Base-by-base conservation (phyloP, 2,113 vertebrate species). In the Forbesichthys papilliferus region DNA sequence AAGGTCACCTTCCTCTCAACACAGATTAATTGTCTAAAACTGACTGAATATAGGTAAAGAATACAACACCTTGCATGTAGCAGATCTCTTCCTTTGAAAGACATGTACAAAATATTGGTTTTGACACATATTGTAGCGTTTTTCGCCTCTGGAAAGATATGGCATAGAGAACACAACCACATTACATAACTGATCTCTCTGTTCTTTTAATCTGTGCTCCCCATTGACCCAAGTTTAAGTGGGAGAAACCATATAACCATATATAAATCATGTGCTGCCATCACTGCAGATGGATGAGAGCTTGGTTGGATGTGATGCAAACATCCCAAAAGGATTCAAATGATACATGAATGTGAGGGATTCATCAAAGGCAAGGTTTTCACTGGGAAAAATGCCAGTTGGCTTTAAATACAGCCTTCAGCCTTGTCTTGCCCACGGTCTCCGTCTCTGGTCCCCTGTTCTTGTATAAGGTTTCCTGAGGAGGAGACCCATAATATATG, bases 1-100 rank as follows among this genome's bases (percentile, higher is more conserved):
- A 75, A 78, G 78, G 81, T 84, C 74, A 85, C 73, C 69, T 68
- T 69, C 56, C 36, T 62, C 73, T 68, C 66, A 27, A 16, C 34
- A 77, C 10, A 60, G 55, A 73, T 68, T 34, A 65, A 74, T 67
- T 68, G 62, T 67, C 64, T 64, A 48, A 27, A 66, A 65, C 4
- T 5, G 61, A 7, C 59, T 27, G 27, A 27, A 27, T 27, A 51
- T 16, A 60, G 5, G 9, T 34, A 74, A 71, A 18, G 63, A 33
- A 16, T 58, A 11, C 27, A 58, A 61, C 52, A 58, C 52, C 52
- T 67, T 48, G 55, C 55, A 36, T 61, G 12, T 64, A 55, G 27
- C 27, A 27, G 27, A 18, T 33, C 55, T 47, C 18, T 55, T 16
- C 34, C 60, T 8, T 42, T 48, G 48, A 13, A 27, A 27, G 27